Evolutionary conservation across 1,140 invertebrate species (phyloP).

Genomic region (Pteromalus puparum): DNA sequence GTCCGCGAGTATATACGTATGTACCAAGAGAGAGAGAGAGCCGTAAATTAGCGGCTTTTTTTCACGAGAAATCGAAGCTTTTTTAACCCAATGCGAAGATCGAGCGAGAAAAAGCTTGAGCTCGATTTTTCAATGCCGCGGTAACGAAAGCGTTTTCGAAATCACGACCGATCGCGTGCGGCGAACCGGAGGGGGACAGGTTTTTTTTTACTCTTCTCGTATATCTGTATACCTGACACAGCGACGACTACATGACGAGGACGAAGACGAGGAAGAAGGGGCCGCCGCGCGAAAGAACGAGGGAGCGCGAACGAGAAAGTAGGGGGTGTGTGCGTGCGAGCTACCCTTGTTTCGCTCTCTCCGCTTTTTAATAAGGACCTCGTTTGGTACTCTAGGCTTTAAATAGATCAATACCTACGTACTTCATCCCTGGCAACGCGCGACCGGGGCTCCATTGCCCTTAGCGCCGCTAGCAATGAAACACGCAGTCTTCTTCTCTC

Average conservation of each 20-base stretch:
- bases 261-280: slow-evolving; percentile 10
- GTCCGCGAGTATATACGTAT: background rate
- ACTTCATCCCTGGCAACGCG: slow-evolving; percentile 72
- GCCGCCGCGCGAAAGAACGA: slow-evolving; percentile 20
- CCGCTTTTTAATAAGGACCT: slow-evolving; percentile 75
- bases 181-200: background rate
- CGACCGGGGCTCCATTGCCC: slow-evolving; percentile 57
- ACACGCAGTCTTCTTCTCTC: slow-evolving; percentile 64
- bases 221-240: slow-evolving; percentile 5
- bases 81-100: background rate
- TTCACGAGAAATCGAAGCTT: background rate
- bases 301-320: slow-evolving; percentile 21
- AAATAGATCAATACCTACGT: slow-evolving; percentile 76
- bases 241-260: background rate
- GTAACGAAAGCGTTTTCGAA: slow-evolving; percentile 2
- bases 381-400: slow-evolving; percentile 75
- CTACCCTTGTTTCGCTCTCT: slow-evolving; percentile 73
- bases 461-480: slow-evolving; percentile 60
- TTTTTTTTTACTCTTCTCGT: slow-evolving; percentile 3
- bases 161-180: slow-evolving; percentile 22
- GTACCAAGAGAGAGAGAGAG: background rate
- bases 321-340: slow-evolving; percentile 44
- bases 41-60: background rate
- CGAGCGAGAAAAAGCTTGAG: background rate
- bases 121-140: background rate